Evolutionary conservation across 2,113 vertebrate species (phyloP), one percentile per base, ranked within the genome.

Genomic region (Gambusia holbrooki): DNA sequence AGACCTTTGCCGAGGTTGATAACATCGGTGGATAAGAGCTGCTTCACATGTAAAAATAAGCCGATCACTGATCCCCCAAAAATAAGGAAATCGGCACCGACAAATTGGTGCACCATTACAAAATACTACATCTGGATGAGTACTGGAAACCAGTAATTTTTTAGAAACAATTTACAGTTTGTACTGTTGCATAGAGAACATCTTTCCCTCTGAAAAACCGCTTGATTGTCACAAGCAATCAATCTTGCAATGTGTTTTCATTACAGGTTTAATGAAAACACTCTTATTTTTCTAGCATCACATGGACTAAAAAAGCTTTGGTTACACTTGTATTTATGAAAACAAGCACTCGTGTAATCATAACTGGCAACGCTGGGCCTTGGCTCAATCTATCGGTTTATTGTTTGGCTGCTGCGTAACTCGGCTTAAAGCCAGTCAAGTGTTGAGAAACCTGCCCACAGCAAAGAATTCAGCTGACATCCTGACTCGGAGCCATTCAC

Each of bases 401-500:
- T 61, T 22, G 32, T 65, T 83, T 37, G 51, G 15, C 29, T 4
- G 64, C 70, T 51, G 54, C 27, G 35, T n/a, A 60, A 40, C 48
- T 63, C 48, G 1, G 30, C 22, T 58, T 70, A 22, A 40, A 71
- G 3, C 33, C 76, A 66, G 61, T 62, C 9, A 3, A 82, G 40
- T 77, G 63, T 45, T 7, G 7, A 77, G 48, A 76, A 63, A 29
- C 40, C 66, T 7, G 0, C 51, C 74, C 75, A 11, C 33, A 42
- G 77, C 1, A 2, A 73, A 63, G 58, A 88, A 75, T 67, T 63
- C 79, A 33, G 67, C 68, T 4, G 70, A 69, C 76, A 71, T 79
- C 73, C 79, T 69, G 77, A 63, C 73, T 58, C 51, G 40, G 75
- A 68, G 40, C 71, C 69, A 4, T 75, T 70, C 30, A 29, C 66